Conservation (phyloP, 2,797 vertebrate species). For the Chanos chanos region DNA sequence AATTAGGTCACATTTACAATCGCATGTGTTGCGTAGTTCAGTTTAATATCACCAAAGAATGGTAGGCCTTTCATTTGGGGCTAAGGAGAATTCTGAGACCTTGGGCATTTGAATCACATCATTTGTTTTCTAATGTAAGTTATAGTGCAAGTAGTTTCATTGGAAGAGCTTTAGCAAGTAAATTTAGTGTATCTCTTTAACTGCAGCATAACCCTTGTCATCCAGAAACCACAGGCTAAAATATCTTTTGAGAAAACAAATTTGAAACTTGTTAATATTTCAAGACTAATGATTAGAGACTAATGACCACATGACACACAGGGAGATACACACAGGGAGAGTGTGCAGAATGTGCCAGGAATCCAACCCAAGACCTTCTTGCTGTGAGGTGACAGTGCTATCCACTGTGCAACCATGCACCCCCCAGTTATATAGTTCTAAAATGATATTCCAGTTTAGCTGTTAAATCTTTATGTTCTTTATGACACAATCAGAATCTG, state of each 20-base stretch:
- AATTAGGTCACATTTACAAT: too few relatives aligned
- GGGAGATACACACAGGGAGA: neutral
- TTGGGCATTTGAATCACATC: too few relatives aligned
- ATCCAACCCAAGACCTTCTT: slow-evolving; percentile 16
- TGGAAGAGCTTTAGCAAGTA: too few relatives aligned
- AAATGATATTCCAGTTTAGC: neutral
- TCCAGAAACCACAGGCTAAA: slow-evolving; percentile 20
- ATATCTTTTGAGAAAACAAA: slow-evolving; percentile 17
- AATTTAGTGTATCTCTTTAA: slow-evolving; percentile 30
- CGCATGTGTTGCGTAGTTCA: too few relatives aligned
- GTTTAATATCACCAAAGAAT: too few relatives aligned
- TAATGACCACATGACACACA: too few relatives aligned
- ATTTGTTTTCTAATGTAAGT: too few relatives aligned
- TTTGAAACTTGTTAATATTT: neutral
- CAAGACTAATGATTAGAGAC: neutral
- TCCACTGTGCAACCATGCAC: slow-evolving; percentile 18
- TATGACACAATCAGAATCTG: slow-evolving; percentile 15
- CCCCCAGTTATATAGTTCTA: neutral
- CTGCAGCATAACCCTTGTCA: slow-evolving; percentile 9
- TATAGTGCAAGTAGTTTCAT: too few relatives aligned
- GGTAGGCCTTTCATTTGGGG: too few relatives aligned
- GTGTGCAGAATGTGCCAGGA: slow-evolving; percentile 16
- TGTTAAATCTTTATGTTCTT: neutral
- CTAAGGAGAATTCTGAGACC: too few relatives aligned
- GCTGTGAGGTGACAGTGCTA: slow-evolving; percentile 30